A percentile compares a stretch with the other conserved stretches of the same genome.
These are phyloP conservation scores for Zosterops pallidus DNA, from an alignment of 2,113 vertebrate genomes.

Conservation along the genomic window DNA sequence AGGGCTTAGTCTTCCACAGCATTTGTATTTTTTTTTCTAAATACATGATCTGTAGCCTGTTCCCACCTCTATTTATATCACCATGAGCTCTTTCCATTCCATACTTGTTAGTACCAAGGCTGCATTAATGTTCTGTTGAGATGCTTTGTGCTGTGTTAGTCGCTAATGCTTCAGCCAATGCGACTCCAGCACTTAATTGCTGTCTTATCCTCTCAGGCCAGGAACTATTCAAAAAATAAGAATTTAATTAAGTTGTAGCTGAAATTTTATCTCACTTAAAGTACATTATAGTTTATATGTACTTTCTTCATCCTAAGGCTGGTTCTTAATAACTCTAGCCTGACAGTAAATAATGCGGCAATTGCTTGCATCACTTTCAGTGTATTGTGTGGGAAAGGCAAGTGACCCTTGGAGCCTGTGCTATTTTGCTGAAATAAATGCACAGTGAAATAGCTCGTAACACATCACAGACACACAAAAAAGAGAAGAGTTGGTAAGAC, in stretches of 20 bases:
- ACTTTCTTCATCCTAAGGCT: constrained; percentile 12
- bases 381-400: background rate
- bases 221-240: background rate
- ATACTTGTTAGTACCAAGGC: background rate
- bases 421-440: background rate
- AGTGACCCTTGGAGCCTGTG: background rate
- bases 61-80: background rate
- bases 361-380: background rate
- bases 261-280: constrained; percentile 23
- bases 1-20: background rate
- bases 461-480: background rate
- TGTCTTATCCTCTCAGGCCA: background rate
- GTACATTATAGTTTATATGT: background rate
- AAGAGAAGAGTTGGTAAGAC: background rate
- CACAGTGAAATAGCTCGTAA: background rate
- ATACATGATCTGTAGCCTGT: background rate
- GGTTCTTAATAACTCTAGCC: constrained; percentile 14
- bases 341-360: background rate
- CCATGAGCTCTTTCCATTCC: background rate
- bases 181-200: background rate
- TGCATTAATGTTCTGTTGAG: background rate
- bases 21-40: background rate
- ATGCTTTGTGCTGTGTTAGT: background rate
- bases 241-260: constrained; percentile 7
- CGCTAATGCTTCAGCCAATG: accelerated